phyloP scores from a whole-genome alignment of 2,797 vertebrate species.

The Tarsius wallacei region DNA sequence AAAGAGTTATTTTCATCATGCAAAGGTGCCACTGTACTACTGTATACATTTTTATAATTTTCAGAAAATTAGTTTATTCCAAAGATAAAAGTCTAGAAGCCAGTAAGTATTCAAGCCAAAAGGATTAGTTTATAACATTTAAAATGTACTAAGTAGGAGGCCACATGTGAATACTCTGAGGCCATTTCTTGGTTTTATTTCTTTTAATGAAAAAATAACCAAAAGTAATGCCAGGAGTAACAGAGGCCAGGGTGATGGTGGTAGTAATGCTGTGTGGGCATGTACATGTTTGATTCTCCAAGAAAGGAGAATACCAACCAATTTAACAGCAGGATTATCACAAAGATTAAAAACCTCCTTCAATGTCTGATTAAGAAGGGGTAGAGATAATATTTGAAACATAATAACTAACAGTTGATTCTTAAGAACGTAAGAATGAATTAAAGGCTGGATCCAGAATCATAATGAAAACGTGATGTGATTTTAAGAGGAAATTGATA shows the following conservation, averaged over 20 bases:
- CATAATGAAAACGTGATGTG: conserved; percentile 37
- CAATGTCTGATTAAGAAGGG: conserved; percentile 10
- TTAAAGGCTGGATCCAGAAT: conserved; percentile 56
- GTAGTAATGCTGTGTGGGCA: too few species aligned
- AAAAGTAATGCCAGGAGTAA: not conserved
- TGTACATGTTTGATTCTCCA: not conserved
- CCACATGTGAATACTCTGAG: not conserved
- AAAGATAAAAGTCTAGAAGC: conserved; percentile 20
- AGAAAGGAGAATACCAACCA: not conserved
- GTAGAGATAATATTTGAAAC: not conserved
- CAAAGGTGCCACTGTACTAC: not conserved
- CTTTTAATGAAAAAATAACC: not conserved
- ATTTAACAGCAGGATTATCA: not conserved
- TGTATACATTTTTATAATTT: not conserved
- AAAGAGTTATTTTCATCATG: not conserved
- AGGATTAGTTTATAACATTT: not conserved
- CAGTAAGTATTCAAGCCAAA: conserved; percentile 31
- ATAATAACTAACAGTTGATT: conserved; percentile 49
- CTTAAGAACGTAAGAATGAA: conserved; percentile 58
- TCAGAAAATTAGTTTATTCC: conserved; percentile 26
- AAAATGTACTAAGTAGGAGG: not conserved
- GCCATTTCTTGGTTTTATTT: conserved; percentile 5
- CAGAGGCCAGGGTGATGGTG: not conserved
- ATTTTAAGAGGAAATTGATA: conserved; percentile 46
- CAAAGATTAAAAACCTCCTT: conserved; percentile 67